Base-by-base conservation (phyloP, 2,888 invertebrate species). In the Apeira syringaria region DNA sequence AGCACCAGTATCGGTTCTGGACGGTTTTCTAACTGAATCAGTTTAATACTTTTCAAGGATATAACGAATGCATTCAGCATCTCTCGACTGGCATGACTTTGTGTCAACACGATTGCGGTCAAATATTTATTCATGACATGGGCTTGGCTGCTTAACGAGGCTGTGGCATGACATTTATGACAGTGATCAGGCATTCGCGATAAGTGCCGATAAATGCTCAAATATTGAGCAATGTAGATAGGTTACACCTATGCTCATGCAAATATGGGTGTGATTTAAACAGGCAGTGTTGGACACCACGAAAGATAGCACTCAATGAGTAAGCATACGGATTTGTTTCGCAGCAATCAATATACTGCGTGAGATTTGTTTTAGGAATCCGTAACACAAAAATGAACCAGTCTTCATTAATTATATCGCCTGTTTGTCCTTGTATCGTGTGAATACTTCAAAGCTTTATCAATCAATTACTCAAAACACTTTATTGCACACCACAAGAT, bases 211-310 rank as follows among this genome's bases (percentile, higher is more conserved):
- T 45, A 37, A 38, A 30, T 39, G 27, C 24, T 24, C 24, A 24
- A 24, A 24, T 24, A 24, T 24, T 24, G 41, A 15, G 39, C 15
- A 49, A 44, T 35, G 17, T 49, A 5, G 8, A 8, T 9, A 9
- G 3, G 8, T 3, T 7, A 24, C 29, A 25, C 38, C 24, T 24
- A 9, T 9, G 26, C 28, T 26, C 25, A 30, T 36, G 45, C 36
- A 55, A 52, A 55, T 27, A 50, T 44, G 24, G 47, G 50, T 26
- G 46, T 35, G 46, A 27, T 20, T 12, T 7, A 12, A 18, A 42
- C 4, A 15, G 3, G 15, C 4, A 9, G 41, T 34, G 33, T 34
- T 17, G 17, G 2, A 20, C 20, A 20, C 7, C 20, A 15, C 15
- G 20, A 29, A 29, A 26, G 24, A 42, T 34, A 34, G 17, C 34